These are phyloP conservation scores for Peromyscus attwateri DNA, from an alignment of 2,797 vertebrate genomes.

Conservation along the genomic window DNA sequence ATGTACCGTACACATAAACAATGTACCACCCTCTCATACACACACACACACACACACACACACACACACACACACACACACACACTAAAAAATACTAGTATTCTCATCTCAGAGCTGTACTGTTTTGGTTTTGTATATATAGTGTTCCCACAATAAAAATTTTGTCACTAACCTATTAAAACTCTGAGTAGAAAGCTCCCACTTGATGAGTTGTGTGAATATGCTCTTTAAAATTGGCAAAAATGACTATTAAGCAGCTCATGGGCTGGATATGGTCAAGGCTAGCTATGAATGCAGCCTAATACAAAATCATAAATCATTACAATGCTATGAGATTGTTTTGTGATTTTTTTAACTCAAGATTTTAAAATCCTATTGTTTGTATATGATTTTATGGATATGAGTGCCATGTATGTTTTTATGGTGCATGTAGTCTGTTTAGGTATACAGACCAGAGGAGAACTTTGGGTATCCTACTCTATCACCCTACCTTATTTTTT, in stretches of 20 bases:
- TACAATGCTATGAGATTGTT: background rate
- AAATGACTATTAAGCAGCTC: background rate
- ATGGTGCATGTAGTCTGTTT: background rate
- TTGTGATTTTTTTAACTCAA: background rate
- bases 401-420: background rate
- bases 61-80: background rate
- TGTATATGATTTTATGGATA: background rate
- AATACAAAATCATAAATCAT: background rate
- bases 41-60: background rate
- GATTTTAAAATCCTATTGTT: background rate
- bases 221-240: background rate
- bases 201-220: background rate
- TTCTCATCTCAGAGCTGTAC: conserved; percentile 32
- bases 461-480: background rate
- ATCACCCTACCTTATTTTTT: background rate
- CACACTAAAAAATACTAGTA: background rate
- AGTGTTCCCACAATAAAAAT: conserved; percentile 12
- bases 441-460: background rate
- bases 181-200: background rate
- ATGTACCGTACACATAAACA: background rate
- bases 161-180: background rate
- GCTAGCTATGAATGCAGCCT: background rate
- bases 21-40: background rate
- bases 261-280: background rate
- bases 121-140: conserved; percentile 44